Evolutionary conservation across 2,797 vertebrate genomes (phyloP), one percentile per base, ranked within the genome.

Genomic region (Hozukius guyotensis): DNA sequence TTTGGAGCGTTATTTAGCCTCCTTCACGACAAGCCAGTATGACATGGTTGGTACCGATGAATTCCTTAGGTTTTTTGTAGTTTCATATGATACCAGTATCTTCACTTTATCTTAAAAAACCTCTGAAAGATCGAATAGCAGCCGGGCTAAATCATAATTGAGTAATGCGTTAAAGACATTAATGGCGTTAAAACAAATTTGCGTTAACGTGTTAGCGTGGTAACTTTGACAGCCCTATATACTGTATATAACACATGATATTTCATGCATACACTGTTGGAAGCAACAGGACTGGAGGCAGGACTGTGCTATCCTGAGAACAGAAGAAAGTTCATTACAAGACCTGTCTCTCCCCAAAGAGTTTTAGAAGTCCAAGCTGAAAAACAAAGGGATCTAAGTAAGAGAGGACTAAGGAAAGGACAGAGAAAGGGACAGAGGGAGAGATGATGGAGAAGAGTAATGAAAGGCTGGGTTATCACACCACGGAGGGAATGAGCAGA

Each of bases 391-490:
- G 77, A 85, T 78, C 75, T 72, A 80, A 88, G 78, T 73, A 60
- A 72, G 78, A 86, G 53, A 56, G 70, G 77, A 87, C 57, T 69
- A 14, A 83, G 71, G 62, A 80, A 75, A 83, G 73, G 78, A 89
- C 65, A 77, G 86, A 72, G 68, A 61, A 72, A 78, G 79, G 62
- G 80, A 86, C 75, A 55, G 79, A 88, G 75, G 81, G 71, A 87
- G 85, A 85, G 88, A 91, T 90, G 88, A 91, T 90, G 83, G 80
- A 88, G 88, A 88, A 55, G 78, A 88, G 88, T 93, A 93, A 93
- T 93, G 87, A 90, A 93, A 83, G 85, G 62, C 74, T 72, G 72
- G 83, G 92, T 95, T 95, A 96, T 96, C 93, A 86, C 85, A 78
- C 81, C 80, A 68, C 24, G 8, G 74, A 71, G 83, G 86, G 84